phyloP scores from a whole-genome alignment of 2,797 vertebrate genomes.

The Gobionotothen gibberifrons region DNA sequence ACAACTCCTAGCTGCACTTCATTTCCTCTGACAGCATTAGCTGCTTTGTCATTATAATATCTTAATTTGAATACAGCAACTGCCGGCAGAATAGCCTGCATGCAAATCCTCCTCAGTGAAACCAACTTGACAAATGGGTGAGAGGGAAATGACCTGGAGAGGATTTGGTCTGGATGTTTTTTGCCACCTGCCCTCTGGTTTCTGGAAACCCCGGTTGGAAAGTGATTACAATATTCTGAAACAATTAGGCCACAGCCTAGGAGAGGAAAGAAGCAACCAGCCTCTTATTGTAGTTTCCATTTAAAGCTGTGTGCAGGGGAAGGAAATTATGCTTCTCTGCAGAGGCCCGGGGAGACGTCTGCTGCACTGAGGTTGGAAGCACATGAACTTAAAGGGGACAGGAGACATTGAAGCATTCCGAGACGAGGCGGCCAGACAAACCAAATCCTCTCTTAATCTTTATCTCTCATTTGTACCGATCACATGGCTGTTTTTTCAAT shows the following conservation, averaged over 20 bases:
- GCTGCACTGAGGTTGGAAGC: conserved; percentile 59
- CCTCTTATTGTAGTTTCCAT: conserved; percentile 73
- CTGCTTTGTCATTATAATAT: conserved; percentile 46
- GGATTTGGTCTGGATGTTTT: conserved; percentile 28
- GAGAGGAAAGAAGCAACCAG: conserved; percentile 49
- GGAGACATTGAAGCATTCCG: conserved; percentile 70
- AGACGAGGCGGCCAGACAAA: conserved; percentile 70
- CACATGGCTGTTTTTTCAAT: conserved; percentile 9
- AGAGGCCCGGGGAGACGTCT: conserved; percentile 62
- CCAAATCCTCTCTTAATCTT: conserved; percentile 70
- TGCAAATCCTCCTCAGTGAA: conserved; percentile 51
- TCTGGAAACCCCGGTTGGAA: conserved; percentile 39
- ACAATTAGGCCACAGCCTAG: conserved; percentile 71
- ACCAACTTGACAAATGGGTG: conserved; percentile 35
- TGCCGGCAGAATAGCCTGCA: conserved; percentile 26
- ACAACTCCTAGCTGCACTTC: conserved; percentile 18
- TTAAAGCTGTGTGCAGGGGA: conserved; percentile 67
- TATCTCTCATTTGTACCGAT: conserved; percentile 44
- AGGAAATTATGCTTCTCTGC: conserved; percentile 69
- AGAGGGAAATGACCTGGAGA: conserved; percentile 36
- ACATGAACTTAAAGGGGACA: conserved; percentile 73
- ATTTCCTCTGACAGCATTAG: conserved; percentile 42
- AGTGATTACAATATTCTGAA: conserved; percentile 60
- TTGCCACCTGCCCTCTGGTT: conserved; percentile 42
- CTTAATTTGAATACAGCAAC: conserved; percentile 61